A percentile compares a stretch with the other conserved stretches of the same genome.
These are phyloP conservation scores for Apeira syringaria DNA, from an alignment of 2,888 invertebrate species.

Conservation along the genomic window DNA sequence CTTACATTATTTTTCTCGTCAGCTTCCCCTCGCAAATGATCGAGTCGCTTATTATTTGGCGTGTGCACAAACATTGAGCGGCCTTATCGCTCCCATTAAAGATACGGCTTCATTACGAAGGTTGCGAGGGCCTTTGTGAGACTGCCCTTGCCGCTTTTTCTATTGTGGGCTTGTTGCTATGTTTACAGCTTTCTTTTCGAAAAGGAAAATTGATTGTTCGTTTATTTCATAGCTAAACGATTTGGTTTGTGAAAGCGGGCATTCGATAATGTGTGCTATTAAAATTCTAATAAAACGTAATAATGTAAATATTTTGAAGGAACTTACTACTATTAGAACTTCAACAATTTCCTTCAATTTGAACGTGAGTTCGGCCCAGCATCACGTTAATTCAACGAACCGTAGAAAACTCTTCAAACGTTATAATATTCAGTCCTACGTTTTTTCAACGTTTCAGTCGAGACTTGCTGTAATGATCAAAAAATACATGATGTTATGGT, in stretches of 20 bases:
- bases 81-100: conserved; percentile 80
- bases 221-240: conserved; percentile 13
- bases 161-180: conserved; percentile 9
- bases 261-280: too few relatives aligned
- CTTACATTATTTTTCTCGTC: conserved; percentile 49
- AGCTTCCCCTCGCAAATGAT: conserved; percentile 75
- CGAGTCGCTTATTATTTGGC: conserved; percentile 80
- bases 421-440: too few relatives aligned
- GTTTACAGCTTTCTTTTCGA: conserved; percentile 9
- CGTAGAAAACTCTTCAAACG: too few relatives aligned
- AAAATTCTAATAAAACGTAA: too few relatives aligned
- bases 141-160: conserved; percentile 39
- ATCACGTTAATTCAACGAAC: too few relatives aligned
- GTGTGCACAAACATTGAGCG: conserved; percentile 81
- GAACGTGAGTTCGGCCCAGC: too few relatives aligned
- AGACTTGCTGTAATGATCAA: too few relatives aligned
- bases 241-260: conserved; percentile 1
- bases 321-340: too few relatives aligned
- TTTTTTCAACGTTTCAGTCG: too few relatives aligned
- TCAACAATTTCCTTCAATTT: too few relatives aligned
- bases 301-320: too few relatives aligned
- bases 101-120: conserved; percentile 79
- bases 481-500: too few relatives aligned
- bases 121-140: conserved; percentile 30
- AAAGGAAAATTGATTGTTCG: conserved; percentile 45